These are phyloP conservation scores for Cyprinodon brontotheroides DNA, from an alignment of 2,113 vertebrate species.

Conservation along the genomic window DNA sequence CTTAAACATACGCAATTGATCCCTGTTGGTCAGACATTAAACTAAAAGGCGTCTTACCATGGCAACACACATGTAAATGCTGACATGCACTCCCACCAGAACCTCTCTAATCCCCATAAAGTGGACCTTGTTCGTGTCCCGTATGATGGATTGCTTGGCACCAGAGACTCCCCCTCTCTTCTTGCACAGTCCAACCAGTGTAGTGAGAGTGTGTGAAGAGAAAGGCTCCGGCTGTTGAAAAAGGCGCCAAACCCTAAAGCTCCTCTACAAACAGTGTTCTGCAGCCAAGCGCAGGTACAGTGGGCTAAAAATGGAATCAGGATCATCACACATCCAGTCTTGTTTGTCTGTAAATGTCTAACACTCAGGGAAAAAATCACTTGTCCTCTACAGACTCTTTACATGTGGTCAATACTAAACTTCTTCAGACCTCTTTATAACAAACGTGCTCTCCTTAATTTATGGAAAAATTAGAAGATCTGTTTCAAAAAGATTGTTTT, in stretches of 20 bases:
- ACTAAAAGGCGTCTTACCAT: conserved; percentile 10
- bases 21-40: conserved; percentile 15
- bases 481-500: conserved; percentile 62
- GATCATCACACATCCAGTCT: conserved; percentile 53
- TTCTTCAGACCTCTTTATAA: conserved; percentile 40
- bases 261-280: conserved; percentile 63
- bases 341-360: conserved; percentile 70
- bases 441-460: conserved; percentile 52
- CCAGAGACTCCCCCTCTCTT: conserved; percentile 44
- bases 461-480: conserved; percentile 50
- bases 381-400: conserved; percentile 53
- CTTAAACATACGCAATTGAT: conserved; percentile 15
- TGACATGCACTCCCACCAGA: conserved; percentile 39
- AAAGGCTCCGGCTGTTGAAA: conserved; percentile 46
- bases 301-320: conserved; percentile 68
- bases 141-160: conserved; percentile 71
- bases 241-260: conserved; percentile 48
- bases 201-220: conserved; percentile 59
- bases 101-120: conserved; percentile 72
- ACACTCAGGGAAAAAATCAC: conserved; percentile 62
- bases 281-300: conserved; percentile 70
- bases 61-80: conserved; percentile 49
- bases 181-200: conserved; percentile 62
- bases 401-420: conserved; percentile 57
- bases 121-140: conserved; percentile 65